Evolutionary conservation across 2,113 vertebrate species (phyloP).

Genomic region (Gnathonemus longibarbis): DNA sequence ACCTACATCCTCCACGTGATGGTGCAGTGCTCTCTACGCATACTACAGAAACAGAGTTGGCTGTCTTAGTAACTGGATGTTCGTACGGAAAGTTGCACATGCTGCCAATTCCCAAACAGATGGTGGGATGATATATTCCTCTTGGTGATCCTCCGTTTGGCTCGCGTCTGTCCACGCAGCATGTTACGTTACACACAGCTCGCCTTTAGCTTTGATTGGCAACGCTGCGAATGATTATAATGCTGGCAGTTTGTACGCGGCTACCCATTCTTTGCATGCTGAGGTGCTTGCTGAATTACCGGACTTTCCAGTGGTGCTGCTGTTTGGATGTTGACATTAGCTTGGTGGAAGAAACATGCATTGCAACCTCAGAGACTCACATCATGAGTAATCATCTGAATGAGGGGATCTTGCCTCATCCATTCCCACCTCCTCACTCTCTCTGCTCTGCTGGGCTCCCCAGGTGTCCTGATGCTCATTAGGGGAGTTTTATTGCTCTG

Average conservation of each 20-base stretch:
- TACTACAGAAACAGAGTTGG: background rate
- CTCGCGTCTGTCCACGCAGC: background rate
- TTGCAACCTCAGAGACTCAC: background rate
- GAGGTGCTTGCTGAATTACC: background rate
- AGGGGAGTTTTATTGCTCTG: background rate
- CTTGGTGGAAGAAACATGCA: background rate
- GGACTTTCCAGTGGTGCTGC: background rate
- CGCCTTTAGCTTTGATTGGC: conserved; percentile 7
- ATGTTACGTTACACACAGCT: background rate
- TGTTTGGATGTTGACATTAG: background rate
- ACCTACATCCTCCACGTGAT: background rate
- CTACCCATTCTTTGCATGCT: background rate
- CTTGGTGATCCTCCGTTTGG: conserved; percentile 6
- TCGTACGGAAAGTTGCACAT: background rate
- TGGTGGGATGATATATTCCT: conserved; percentile 12
- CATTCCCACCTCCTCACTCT: background rate
- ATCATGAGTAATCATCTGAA: background rate
- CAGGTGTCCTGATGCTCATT: background rate
- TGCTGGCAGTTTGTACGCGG: background rate
- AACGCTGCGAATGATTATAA: background rate
- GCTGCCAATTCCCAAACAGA: conserved; percentile 7
- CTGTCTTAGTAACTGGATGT: background rate
- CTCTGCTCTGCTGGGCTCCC: background rate
- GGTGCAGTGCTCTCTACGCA: background rate
- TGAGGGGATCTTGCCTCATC: background rate